Base-by-base conservation (phyloP, 1,140 invertebrate species). In the Stegodyphus dumicola region DNA sequence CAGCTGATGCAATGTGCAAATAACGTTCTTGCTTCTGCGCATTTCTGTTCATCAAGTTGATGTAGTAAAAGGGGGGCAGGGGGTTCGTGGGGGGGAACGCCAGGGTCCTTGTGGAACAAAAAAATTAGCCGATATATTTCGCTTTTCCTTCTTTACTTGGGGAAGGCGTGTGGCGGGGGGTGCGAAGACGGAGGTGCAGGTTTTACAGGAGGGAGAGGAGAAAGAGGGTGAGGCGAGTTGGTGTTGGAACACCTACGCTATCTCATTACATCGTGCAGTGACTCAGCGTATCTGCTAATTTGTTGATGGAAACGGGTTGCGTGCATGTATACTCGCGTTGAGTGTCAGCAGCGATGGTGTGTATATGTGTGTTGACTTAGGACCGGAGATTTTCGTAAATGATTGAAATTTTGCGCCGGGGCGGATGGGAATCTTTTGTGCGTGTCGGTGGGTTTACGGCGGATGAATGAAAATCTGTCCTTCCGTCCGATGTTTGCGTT, bases 1-100 rank as follows among this genome's bases (percentile, higher is more conserved):
- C 81, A 77, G 84, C 77, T 80, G 85, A 86, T 80, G 85, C 77
- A 76, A 75, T 86, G 85, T 86, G 85, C 85, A 86, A 86, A 86
- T 86, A 86, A 86, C 85, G 80, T 86, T 86, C 80, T 86, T 86
- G 85, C 85, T 86, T 79, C 85, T 67, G 54, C 76, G 64, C 69
- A 78, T 93, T 83, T 85, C 83, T 85, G 70, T 77, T 85, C 83
- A 85, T 85, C 83, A 84, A 84, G 60, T 84, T 84, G 81, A 84
- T 84, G 81, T 76, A 76, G 81, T 53, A 67, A 76, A 67, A 76
- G 81, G 73, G 49, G 71, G 6, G n/a, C 15, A 54, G 77, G 52
- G 66, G 65, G 6, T 3, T 13, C 17, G 13, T 48, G 13, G 64
- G 5, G 15, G n/a, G 60, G 65, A 13, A 9, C 17, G 53, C 66